Percentiles rank a stretch among this genome's conserved stretches.
phyloP scores from a whole-genome alignment of 2,888 invertebrate genomes.

The Apamea monoglypha region DNA sequence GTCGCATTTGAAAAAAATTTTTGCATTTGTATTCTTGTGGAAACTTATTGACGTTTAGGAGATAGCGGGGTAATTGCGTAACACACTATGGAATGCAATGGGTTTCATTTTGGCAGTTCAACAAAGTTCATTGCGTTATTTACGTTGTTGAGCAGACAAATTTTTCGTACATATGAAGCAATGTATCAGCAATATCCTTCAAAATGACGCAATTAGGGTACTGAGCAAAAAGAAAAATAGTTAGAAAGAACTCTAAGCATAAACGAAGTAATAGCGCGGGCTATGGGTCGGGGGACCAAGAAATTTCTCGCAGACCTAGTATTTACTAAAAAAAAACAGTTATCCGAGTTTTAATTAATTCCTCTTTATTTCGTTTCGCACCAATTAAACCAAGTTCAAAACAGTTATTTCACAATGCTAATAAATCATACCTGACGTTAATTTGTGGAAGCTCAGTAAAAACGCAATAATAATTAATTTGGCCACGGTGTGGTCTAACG shows the following conservation, averaged over 20 bases:
- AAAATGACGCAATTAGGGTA: too few relatives aligned
- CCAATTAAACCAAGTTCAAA: constrained; percentile 38
- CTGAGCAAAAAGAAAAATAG: too few relatives aligned
- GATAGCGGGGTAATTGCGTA: too few relatives aligned
- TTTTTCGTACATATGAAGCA: too few relatives aligned
- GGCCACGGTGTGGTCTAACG: constrained; percentile 83
- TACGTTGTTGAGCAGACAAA: too few relatives aligned
- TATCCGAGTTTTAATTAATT: background rate
- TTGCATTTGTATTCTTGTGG: background rate
- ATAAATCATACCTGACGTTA: constrained; percentile 69
- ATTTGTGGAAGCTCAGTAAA: constrained; percentile 65
- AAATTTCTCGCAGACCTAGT: background rate
- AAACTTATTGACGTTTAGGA: background rate
- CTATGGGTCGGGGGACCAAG: background rate
- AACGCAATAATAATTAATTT: constrained; percentile 67
- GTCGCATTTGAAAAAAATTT: background rate
- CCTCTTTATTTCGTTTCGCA: background rate
- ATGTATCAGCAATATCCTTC: too few relatives aligned
- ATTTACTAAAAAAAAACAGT: background rate
- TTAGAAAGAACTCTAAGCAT: too few relatives aligned
- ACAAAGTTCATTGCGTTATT: too few relatives aligned
- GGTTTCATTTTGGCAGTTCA: too few relatives aligned
- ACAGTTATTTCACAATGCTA: constrained; percentile 29
- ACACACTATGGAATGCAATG: too few relatives aligned
- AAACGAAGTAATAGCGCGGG: background rate